Base-by-base conservation (phyloP, 2,888 invertebrate species). In the Drosophila testacea region DNA sequence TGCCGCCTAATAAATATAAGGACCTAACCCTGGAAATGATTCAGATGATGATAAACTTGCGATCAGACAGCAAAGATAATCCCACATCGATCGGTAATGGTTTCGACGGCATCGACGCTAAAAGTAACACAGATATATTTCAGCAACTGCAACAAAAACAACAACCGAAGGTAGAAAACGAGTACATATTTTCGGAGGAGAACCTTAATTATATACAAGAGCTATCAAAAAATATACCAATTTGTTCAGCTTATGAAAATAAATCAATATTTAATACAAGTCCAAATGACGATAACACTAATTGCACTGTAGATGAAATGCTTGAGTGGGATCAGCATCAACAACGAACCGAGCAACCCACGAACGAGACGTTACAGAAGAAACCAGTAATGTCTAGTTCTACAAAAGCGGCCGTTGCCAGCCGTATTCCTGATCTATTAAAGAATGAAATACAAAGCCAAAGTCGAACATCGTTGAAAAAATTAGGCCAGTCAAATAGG, bases 161-260 rank as follows among this genome's bases (percentile, higher is more conserved):
- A 22, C 38, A 38, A 13, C 13, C 38, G 0, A 54, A 39, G 10
- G n/a, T 16, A 5, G 46, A 5, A 2, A 77, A 67, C 39, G 90
- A 91, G 30, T 91, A 90, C 68, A 76, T 90, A 63, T 91, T 92
- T 62, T 89, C 90, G 4, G 92, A 92, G 62, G 92, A 93, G 44
- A 93, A 93, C 51, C 76, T 93, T 0, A 93, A 92, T 54, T 93
- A 93, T 51, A 92, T 93, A 52, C 88, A 90, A 9, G 93, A 93
- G 74, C 82, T 93, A 11, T 92, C 92, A 0, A 91, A 92, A 73
- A 93, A 93, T 67, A 88, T 92, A 60, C 92, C 92, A 2, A 93
- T 93, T 61, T 93, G 92, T 64, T 93, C 92, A 9, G 92, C 89
- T 0, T 93, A 92, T 60, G 92, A 93, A 73, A 92, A 92, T 69